phyloP scores from a whole-genome alignment of 1,140 invertebrate species.

The Eupristina koningsbergeri region DNA sequence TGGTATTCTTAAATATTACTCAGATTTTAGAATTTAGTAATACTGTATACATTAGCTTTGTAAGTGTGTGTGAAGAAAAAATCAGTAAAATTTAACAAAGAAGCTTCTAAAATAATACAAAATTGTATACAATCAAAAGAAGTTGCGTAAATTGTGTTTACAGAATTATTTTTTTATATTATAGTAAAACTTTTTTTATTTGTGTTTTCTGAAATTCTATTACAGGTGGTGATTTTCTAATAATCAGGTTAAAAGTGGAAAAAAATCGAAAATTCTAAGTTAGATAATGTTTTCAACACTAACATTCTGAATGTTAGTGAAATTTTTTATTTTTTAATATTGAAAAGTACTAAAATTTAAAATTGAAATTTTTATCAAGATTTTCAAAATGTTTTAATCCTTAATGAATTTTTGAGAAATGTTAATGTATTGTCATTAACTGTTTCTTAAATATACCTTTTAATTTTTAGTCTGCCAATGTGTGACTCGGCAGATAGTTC shows the following conservation, averaged over 20 bases:
- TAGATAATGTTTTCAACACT: background rate
- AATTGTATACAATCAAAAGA: background rate
- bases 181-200: background rate
- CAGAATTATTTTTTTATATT: background rate
- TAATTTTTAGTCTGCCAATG: conserved; percentile 62
- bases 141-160: background rate
- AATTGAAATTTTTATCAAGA: background rate
- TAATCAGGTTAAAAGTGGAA: background rate
- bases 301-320: background rate
- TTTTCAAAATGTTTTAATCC: conserved; percentile 26
- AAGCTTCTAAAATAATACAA: background rate
- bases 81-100: background rate
- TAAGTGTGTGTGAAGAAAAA: background rate
- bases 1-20: background rate
- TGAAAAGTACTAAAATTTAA: background rate
- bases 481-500: conserved; percentile 69
- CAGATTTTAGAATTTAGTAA: background rate
- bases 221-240: conserved; percentile 17
- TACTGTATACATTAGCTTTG: background rate
- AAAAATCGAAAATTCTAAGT: background rate
- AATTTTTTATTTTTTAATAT: background rate
- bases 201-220: background rate
- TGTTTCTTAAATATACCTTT: conserved; percentile 1
- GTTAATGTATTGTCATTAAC: conserved; percentile 10
- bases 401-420: conserved; percentile 26